Evolutionary conservation across 2,113 vertebrate species (phyloP).

Genomic region (Pardalotus punctatus): DNA sequence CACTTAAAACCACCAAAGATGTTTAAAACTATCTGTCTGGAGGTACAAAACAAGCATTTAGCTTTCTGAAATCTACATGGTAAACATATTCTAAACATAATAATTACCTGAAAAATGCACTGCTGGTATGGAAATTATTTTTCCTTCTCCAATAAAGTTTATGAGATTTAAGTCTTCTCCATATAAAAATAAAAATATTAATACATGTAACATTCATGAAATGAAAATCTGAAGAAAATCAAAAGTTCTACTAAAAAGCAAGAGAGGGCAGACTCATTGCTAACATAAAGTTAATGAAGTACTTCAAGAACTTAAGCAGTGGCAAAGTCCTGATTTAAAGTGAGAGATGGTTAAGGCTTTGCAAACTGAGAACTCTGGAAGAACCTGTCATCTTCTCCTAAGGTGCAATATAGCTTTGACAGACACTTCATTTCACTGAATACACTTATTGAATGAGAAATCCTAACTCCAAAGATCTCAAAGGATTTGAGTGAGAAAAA

Average conservation of each 20-base stretch:
- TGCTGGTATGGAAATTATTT: not conserved
- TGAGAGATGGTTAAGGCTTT: not conserved
- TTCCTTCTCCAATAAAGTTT: not conserved
- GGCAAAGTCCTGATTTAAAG: not conserved
- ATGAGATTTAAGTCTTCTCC: not conserved
- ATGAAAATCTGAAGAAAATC: not conserved
- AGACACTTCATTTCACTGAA: not conserved
- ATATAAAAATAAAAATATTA: not conserved
- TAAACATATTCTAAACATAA: not conserved
- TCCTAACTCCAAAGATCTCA: not conserved
- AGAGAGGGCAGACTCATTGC: not conserved
- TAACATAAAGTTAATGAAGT: constrained; percentile 5
- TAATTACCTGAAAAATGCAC: not conserved
- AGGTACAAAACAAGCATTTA: not conserved
- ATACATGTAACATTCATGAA: not conserved
- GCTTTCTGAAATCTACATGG: not conserved
- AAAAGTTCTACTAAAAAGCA: not conserved
- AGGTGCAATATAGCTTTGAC: not conserved
- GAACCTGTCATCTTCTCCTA: not conserved
- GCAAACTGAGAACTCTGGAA: not conserved
- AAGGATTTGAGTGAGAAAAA: not conserved
- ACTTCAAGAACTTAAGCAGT: not conserved
- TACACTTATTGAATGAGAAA: not conserved
- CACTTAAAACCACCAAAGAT: not conserved
- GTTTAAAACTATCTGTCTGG: not conserved